A percentile compares a stretch with the other conserved stretches of the same genome.
Conservation (phyloP, 2,797 vertebrate species). For the Limnodromus scolopaceus region DNA sequence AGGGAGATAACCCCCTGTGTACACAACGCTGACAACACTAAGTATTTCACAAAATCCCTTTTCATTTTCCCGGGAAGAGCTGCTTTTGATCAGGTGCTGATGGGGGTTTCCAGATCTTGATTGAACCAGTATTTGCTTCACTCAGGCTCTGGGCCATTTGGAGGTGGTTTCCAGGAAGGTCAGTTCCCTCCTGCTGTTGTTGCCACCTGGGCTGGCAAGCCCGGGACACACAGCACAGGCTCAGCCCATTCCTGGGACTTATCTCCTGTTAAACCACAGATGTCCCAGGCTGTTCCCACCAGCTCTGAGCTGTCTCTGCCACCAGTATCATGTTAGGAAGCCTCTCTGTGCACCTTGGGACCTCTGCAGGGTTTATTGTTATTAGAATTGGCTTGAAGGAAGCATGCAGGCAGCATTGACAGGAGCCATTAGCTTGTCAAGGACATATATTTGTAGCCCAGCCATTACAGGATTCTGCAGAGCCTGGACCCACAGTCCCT, state of each 20-base stretch:
- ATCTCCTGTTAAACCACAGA: not conserved
- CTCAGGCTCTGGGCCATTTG: not conserved
- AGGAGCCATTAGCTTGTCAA: not conserved
- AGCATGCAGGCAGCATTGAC: not conserved
- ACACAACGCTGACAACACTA: not conserved
- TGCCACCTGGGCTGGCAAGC: not conserved
- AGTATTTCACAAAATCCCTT: not conserved
- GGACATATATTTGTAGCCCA: not conserved
- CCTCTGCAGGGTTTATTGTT: not conserved
- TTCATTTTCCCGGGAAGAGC: not conserved
- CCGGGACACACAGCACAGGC: rapidly evolving
- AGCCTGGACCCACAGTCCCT: not conserved
- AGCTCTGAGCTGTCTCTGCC: not conserved
- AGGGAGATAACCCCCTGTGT: not conserved
- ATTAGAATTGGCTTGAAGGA: not conserved
- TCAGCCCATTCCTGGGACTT: not conserved
- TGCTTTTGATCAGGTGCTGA: not conserved
- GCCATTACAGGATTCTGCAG: not conserved
- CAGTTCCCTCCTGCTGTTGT: not conserved
- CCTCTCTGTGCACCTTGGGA: not conserved
- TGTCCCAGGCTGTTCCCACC: not conserved
- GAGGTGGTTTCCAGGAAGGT: not conserved
- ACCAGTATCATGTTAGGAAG: not conserved
- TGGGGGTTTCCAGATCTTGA: not conserved
- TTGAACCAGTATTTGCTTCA: not conserved